Evolutionary conservation across 2,888 invertebrate species (phyloP).

Genomic region (Peribatodes rhomboidaria): DNA sequence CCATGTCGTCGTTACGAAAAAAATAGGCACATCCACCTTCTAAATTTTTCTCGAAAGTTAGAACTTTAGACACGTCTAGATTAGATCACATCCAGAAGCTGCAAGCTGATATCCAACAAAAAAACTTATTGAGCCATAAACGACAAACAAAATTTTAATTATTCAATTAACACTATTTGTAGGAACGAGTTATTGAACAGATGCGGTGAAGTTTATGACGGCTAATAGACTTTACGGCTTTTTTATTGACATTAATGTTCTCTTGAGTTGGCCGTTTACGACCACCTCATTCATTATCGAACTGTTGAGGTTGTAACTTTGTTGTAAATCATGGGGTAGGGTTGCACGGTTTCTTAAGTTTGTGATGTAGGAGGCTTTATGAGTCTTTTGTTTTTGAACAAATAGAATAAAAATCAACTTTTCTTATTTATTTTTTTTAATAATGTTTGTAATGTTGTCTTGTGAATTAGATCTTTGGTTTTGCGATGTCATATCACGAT

Average conservation of each 20-base stretch:
- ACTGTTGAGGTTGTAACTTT: conserved; percentile 80
- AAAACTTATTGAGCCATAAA: conserved; percentile 42
- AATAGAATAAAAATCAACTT: not conserved
- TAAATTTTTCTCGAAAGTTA: too few relatives aligned
- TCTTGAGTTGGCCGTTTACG: conserved; percentile 82
- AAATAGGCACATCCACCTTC: too few relatives aligned
- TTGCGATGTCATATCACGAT: too few relatives aligned
- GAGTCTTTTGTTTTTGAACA: not conserved
- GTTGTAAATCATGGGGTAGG: conserved; percentile 78
- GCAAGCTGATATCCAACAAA: conserved; percentile 11
- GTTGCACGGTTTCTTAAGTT: conserved; percentile 17
- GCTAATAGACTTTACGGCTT: conserved; percentile 85
- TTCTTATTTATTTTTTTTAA: too few relatives aligned
- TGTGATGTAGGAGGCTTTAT: too few relatives aligned
- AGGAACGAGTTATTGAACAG: conserved; percentile 81
- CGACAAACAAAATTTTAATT: conserved; percentile 60
- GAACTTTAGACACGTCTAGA: too few relatives aligned
- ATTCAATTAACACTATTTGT: conserved; percentile 78
- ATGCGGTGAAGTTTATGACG: conserved; percentile 83
- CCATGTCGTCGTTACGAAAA: too few relatives aligned
- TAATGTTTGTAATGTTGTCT: too few relatives aligned
- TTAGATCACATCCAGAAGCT: not conserved
- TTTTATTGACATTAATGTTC: conserved; percentile 87
- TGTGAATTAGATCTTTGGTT: too few relatives aligned
- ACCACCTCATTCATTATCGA: conserved; percentile 84